Evolutionary conservation across 1,140 invertebrate genomes (phyloP).

Genomic region (Pissodes strobi): DNA sequence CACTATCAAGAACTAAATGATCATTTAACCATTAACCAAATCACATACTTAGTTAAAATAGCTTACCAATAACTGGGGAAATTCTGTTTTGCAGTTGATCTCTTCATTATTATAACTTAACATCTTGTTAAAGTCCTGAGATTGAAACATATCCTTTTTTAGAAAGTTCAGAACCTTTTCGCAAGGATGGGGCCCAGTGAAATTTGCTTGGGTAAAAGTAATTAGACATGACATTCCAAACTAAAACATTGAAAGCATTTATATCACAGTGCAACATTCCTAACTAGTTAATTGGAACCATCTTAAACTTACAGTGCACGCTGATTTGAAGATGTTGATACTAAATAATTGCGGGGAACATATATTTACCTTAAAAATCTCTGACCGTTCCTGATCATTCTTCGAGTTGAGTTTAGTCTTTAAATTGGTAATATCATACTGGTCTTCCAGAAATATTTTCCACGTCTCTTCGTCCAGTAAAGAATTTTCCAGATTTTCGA

Average conservation of each 20-base stretch:
- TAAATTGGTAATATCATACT: constrained; percentile 30
- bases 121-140: constrained; percentile 55
- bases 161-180: constrained; percentile 57
- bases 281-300: too few species aligned
- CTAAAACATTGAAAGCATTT: too few species aligned
- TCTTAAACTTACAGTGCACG: too few species aligned
- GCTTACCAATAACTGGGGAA: constrained; percentile 66
- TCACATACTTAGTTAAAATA: constrained; percentile 20
- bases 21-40: too few species aligned
- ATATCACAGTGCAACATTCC: too few species aligned
- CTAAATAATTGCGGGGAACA: too few species aligned
- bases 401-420: constrained; percentile 31
- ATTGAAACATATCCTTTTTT: constrained; percentile 54
- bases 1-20: not conserved
- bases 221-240: constrained; percentile 67
- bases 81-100: constrained; percentile 67
- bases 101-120: constrained; percentile 65
- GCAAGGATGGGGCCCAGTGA: constrained; percentile 69
- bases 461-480: constrained; percentile 30
- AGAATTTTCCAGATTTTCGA: constrained; percentile 24
- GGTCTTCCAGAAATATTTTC: constrained; percentile 36
- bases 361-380: constrained; percentile 34
- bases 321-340: too few species aligned
- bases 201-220: constrained; percentile 80
- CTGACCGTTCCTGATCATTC: constrained; percentile 27